These are phyloP conservation scores for Thyatira batis DNA, from an alignment of 2,888 invertebrate genomes.

Conservation along the genomic window DNA sequence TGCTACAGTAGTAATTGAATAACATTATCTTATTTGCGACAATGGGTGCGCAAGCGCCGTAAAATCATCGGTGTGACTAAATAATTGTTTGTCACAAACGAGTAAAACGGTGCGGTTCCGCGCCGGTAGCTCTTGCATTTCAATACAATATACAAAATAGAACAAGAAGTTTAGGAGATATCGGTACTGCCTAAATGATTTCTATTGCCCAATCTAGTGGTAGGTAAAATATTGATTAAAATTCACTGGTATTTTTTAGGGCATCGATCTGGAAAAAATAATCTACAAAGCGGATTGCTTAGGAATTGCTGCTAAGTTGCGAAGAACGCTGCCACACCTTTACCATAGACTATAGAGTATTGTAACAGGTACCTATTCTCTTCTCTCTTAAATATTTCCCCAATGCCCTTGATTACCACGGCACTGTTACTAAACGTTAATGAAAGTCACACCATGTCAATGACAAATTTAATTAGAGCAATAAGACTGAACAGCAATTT, in stretches of 20 bases:
- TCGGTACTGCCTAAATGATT: neutral
- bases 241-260: too few species aligned
- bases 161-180: neutral
- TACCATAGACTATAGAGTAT: too few species aligned
- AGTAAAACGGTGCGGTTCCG: slow-evolving; percentile 40
- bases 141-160: neutral
- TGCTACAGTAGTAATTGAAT: slow-evolving; percentile 30
- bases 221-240: too few species aligned
- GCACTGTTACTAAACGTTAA: neutral
- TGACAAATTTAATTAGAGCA: neutral
- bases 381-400: too few species aligned
- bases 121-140: slow-evolving; percentile 4
- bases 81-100: slow-evolving; percentile 20
- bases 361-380: too few species aligned
- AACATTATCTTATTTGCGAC: slow-evolving; percentile 24
- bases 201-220: too few species aligned
- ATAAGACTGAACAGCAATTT: neutral
- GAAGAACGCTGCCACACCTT: too few species aligned
- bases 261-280: too few species aligned
- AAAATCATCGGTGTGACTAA: slow-evolving; percentile 5
- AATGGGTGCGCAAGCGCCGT: slow-evolving; percentile 14
- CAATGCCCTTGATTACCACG: neutral
- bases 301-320: too few species aligned
- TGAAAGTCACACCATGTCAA: neutral
- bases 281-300: too few species aligned